Evolutionary conservation across 2,113 vertebrate genomes (phyloP).

Genomic region (Apaloderma vittatum): DNA sequence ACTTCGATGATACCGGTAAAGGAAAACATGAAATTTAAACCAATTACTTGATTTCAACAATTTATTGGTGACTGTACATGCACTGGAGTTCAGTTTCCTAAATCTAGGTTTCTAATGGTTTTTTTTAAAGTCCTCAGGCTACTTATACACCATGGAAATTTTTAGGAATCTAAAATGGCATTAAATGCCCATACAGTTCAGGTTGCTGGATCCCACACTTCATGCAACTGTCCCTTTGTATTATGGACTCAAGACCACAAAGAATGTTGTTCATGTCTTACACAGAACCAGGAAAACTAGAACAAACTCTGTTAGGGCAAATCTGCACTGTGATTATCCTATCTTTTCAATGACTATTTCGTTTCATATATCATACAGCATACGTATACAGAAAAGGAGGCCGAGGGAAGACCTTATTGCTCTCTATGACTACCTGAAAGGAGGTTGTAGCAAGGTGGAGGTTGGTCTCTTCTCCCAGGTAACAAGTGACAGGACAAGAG

Average conservation of each 20-base stretch:
- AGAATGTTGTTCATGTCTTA: background rate
- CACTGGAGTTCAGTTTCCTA: background rate
- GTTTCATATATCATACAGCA: background rate
- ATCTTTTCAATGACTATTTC: background rate
- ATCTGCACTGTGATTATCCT: background rate
- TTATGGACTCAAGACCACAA: background rate
- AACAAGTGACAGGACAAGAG: accelerated
- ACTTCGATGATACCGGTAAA: accelerated
- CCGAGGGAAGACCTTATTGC: background rate
- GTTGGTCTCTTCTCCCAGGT: background rate
- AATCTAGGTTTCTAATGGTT: background rate
- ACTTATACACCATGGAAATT: background rate
- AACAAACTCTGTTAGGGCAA: background rate
- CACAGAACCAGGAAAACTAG: background rate
- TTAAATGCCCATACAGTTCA: background rate
- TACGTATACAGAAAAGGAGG: background rate
- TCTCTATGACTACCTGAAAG: background rate
- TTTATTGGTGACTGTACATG: background rate
- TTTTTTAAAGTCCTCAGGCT: background rate
- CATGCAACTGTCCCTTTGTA: background rate
- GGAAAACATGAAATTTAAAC: background rate
- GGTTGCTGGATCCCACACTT: background rate
- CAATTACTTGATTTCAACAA: background rate
- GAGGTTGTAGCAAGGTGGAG: background rate
- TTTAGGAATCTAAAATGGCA: background rate